Conservation (phyloP, 2,797 vertebrate species). For the Smutsia temminckii region DNA sequence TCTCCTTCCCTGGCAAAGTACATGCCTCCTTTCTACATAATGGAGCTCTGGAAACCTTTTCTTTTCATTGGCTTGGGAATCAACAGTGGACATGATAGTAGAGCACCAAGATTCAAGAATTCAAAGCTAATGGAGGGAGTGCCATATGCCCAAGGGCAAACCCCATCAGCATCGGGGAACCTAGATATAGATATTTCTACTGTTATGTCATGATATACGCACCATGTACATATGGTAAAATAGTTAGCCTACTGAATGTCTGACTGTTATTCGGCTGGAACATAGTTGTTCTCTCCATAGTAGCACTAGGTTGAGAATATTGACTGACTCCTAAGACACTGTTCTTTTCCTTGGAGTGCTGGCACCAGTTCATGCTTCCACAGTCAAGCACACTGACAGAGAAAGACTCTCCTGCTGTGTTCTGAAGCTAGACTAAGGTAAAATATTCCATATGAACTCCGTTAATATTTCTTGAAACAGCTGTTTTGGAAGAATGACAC, state of each 20-base stretch:
- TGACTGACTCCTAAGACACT: not conserved
- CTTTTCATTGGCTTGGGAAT: not conserved
- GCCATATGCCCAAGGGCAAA: not conserved
- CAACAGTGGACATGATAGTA: not conserved
- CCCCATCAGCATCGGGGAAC: not conserved
- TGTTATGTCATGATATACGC: not conserved
- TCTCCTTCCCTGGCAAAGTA: not conserved
- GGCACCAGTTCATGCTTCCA: slow-evolving; percentile 29
- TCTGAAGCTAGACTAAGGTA: slow-evolving; percentile 33
- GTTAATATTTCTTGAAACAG: slow-evolving; percentile 68
- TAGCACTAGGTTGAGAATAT: too few relatives aligned
- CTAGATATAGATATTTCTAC: not conserved
- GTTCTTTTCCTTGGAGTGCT: slow-evolving; percentile 33
- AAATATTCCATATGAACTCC: slow-evolving; percentile 66
- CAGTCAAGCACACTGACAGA: slow-evolving; percentile 41
- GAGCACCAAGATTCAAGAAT: not conserved
- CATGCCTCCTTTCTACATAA: not conserved
- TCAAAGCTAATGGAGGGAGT: not conserved
- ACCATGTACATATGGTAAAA: not conserved
- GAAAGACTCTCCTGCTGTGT: not conserved
- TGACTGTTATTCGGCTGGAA: not conserved
- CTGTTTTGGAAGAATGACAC: slow-evolving; percentile 62
- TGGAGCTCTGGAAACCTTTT: not conserved
- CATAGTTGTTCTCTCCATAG: not conserved
- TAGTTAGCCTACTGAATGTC: not conserved